Percentiles rank a stretch among this genome's conserved stretches.
Evolutionary conservation across 2,113 vertebrate genomes (phyloP).

Genomic region (Labrus mixtus): DNA sequence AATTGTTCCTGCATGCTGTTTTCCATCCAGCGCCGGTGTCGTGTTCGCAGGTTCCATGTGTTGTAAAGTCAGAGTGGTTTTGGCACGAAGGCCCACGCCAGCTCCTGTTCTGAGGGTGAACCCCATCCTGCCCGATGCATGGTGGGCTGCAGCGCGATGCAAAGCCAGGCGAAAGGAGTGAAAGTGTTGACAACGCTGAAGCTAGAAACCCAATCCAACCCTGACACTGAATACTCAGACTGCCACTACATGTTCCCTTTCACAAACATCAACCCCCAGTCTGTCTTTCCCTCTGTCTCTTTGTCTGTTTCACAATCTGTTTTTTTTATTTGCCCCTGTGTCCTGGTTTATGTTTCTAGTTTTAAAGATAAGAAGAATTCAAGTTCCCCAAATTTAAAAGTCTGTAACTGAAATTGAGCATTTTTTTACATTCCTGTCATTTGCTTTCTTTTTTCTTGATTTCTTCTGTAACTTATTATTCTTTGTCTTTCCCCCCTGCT

Average conservation of each 20-base stretch:
- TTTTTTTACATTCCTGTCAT: background rate
- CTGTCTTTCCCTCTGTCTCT: constrained; percentile 23
- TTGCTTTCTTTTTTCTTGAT: background rate
- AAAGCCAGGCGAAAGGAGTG: constrained; percentile 33
- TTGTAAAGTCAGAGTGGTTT: constrained; percentile 76
- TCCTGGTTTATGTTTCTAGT: constrained; percentile 1
- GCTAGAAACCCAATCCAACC: constrained; percentile 68
- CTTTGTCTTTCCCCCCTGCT: constrained; percentile 16
- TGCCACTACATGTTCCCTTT: constrained; percentile 53
- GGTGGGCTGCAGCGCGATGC: constrained; percentile 38
- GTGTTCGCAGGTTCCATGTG: constrained; percentile 75
- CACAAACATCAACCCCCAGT: constrained; percentile 54
- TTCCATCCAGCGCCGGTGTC: constrained; percentile 70
- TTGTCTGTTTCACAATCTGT: background rate
- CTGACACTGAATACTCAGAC: constrained; percentile 70
- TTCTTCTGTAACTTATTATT: background rate
- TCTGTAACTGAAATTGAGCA: background rate
- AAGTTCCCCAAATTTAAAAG: background rate
- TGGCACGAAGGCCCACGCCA: constrained; percentile 63
- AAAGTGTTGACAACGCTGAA: constrained; percentile 79
- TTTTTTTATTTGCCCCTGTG: background rate
- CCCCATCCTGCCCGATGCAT: constrained; percentile 49
- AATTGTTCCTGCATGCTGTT: constrained; percentile 77
- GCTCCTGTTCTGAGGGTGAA: constrained; percentile 69
- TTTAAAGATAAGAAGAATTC: background rate